Conservation (phyloP, 2,888 invertebrate genomes). For the Ophioninae sp. region DNA sequence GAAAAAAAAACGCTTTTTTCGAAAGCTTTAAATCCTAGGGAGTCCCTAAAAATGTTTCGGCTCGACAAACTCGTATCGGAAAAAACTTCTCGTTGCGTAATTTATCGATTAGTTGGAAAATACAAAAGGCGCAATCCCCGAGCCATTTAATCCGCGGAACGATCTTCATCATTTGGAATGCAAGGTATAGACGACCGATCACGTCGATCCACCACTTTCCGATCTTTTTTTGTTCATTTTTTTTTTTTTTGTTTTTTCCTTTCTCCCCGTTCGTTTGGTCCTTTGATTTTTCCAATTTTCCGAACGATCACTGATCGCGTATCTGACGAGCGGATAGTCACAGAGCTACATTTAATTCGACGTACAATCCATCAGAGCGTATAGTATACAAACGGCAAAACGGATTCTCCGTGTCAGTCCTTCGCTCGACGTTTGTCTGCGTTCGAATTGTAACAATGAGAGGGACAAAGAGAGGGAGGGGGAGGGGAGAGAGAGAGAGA, state of each 20-base stretch:
- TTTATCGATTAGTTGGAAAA: no score
- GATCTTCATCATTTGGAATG: neutral
- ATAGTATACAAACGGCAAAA: constrained; percentile 25
- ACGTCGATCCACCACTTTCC: neutral
- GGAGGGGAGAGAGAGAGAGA: constrained; percentile 8
- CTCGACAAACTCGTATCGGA: neutral
- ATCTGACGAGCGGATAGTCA: neutral
- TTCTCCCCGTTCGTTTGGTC: neutral
- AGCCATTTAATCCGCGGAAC: no score
- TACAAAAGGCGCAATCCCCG: no score
- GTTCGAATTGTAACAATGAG: constrained; percentile 10
- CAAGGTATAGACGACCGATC: neutral
- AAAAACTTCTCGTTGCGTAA: no score
- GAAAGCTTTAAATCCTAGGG: no score
- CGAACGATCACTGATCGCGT: constrained; percentile 25
- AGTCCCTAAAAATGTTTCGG: no score
- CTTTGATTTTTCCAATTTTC: constrained; percentile 8
- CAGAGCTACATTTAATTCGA: constrained; percentile 24
- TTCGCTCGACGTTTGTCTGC: constrained; percentile 45
- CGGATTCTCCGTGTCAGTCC: constrained; percentile 40
- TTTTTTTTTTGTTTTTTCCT: no score
- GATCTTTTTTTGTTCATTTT: no score
- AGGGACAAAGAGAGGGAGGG: neutral
- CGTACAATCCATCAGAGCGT: constrained; percentile 32
- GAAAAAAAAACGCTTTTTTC: no score